phyloP scores from a whole-genome alignment of 2,113 vertebrate genomes.

The Leucoraja erinaceus region DNA sequence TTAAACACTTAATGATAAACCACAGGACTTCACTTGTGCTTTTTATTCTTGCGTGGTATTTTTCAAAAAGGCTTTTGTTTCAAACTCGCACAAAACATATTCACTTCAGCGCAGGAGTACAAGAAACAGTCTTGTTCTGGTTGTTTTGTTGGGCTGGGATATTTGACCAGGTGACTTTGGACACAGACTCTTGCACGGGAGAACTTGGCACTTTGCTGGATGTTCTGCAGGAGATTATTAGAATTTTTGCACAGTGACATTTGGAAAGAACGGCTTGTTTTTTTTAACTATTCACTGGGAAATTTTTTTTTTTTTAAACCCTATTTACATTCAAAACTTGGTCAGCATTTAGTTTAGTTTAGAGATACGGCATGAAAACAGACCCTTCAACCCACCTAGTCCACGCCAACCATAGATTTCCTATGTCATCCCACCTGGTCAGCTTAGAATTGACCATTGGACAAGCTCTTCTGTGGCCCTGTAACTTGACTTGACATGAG shows the following conservation, averaged over 20 bases:
- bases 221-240: too few relatives aligned
- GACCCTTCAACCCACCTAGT: too few relatives aligned
- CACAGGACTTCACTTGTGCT: background rate
- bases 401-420: too few relatives aligned
- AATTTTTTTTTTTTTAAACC: background rate
- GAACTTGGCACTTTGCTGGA: too few relatives aligned
- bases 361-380: too few relatives aligned
- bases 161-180: too few relatives aligned
- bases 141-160: background rate
- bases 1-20: conserved; percentile 20
- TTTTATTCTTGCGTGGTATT: background rate
- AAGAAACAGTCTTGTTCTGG: background rate
- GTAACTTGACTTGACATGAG: background rate
- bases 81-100: background rate
- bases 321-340: background rate
- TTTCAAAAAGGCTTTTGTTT: background rate
- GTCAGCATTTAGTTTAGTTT: background rate
- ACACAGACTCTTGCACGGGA: too few relatives aligned
- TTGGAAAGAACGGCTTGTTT: too few relatives aligned
- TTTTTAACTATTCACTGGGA: background rate
- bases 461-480: background rate
- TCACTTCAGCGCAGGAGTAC: background rate
- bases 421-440: background rate
- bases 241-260: too few relatives aligned
- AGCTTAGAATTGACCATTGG: background rate